Percentiles rank a stretch among this genome's conserved stretches.
phyloP scores from a whole-genome alignment of 2,113 vertebrate species.

The Thinocorus orbignyianus region DNA sequence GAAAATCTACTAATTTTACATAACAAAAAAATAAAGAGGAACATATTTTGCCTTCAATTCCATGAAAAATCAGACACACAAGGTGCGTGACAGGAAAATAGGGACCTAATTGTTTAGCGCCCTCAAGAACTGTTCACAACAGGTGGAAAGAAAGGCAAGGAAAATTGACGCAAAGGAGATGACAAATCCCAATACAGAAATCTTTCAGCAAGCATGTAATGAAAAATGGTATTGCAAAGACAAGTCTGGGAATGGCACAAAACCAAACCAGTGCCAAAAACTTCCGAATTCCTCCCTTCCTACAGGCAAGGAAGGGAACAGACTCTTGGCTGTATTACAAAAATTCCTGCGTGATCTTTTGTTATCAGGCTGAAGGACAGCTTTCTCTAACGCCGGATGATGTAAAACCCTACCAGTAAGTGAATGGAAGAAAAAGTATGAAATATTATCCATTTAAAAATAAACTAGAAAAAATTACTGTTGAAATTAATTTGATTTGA shows the following conservation, averaged over 20 bases:
- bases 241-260: conserved; percentile 51
- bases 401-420: neutral
- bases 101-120: conserved; percentile 23
- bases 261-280: conserved; percentile 24
- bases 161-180: conserved; percentile 4
- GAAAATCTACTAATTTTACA: conserved; percentile 21
- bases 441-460: neutral
- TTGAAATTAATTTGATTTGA: neutral
- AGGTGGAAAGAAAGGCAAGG: conserved; percentile 55
- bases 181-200: conserved; percentile 12
- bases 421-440: neutral
- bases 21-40: neutral
- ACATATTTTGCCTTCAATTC: neutral
- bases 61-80: conserved; percentile 47
- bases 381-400: neutral
- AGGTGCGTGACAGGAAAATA: conserved; percentile 62
- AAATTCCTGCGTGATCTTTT: neutral
- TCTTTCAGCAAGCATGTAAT: neutral
- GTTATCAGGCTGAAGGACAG: neutral
- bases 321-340: neutral
- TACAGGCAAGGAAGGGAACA: neutral
- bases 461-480: neutral
- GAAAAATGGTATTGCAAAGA: neutral
- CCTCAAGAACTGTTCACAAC: neutral
- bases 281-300: conserved; percentile 34